Base-by-base conservation (phyloP, 37 sponge, comb jelly and placozoan species). In the Mnemiopsis leidyi region DNA sequence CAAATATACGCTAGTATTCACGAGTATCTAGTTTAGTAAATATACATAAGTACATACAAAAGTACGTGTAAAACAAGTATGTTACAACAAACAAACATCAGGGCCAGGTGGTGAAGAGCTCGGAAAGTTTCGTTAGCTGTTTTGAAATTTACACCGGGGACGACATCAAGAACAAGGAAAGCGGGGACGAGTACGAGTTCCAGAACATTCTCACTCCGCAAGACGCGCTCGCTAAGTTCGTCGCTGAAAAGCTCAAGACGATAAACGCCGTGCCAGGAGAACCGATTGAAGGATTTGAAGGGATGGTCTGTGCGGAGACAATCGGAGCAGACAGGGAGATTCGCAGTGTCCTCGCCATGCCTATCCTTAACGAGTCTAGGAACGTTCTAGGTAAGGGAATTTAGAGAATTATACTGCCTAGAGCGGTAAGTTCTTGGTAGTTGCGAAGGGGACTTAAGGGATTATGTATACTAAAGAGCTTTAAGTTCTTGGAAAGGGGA, bases 161-260 rank as follows among this genome's bases (percentile, higher is more conserved):
- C 26, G 90, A 85, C 61, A 40, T 85, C 29, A 85, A 85, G 61
- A 33, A 85, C 61, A 38, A 38, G 61, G 90, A 85, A 29, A 32
- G 61, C 40, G 90, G 90, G 3, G 90, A 85, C 48, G 90, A 85
- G 61, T 85, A 85, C 30, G 90, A 85, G 61, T 85, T 85, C 90
- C 90, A 85, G 61, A 85, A 28, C 26, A 85, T 85, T n/a, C 90
- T 40, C 21, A 85, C 90, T 23, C 90, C 90, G 61, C 90, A 85
- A 37, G 90, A 85, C 30, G 1, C 90, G 7, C 90, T 85, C 3
- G 90, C 90, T 36, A n/a, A 7, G 25, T 33, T 39, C 48, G 36
- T 85, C 2, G 35, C 90, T 37, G 29, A 13, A 0, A 85, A 35
- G 2, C 90, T 85, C 29, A 85, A 85, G 35, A 85, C 90, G 25